Evolutionary conservation across 2,888 invertebrate genomes (phyloP).

Genomic region (Chirona hameri): DNA sequence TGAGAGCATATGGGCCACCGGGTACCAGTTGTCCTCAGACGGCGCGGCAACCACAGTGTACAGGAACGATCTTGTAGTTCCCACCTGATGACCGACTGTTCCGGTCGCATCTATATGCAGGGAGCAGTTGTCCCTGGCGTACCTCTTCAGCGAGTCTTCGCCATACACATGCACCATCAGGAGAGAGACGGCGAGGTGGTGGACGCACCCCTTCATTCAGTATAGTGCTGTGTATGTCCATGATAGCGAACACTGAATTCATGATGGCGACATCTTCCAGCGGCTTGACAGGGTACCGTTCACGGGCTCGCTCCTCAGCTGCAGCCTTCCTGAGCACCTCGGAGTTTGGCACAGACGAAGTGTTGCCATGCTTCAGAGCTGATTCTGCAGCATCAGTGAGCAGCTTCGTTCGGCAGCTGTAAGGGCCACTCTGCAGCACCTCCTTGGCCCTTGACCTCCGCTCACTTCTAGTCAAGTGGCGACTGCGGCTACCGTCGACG

Average conservation of each 20-base stretch:
- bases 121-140: background rate
- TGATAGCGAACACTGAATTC: background rate
- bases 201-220: background rate
- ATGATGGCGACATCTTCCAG: background rate
- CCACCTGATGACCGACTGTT: background rate
- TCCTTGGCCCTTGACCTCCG: background rate
- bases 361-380: background rate
- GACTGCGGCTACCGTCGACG: background rate
- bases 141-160: background rate
- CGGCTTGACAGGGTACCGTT: background rate
- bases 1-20: too few relatives aligned
- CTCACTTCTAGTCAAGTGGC: background rate
- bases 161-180: background rate
- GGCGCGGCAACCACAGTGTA: too few relatives aligned
- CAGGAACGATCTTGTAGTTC: too few relatives aligned
- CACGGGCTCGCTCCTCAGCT: background rate
- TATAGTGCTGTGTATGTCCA: background rate
- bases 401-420: background rate
- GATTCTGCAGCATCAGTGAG: background rate
- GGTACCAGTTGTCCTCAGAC: too few relatives aligned
- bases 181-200: background rate
- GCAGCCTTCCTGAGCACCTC: background rate
- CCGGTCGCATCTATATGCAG: background rate
- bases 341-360: background rate
- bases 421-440: background rate